These are phyloP conservation scores for Arion vulgaris DNA, from an alignment of 1,140 invertebrate species.

Conservation along the genomic window DNA sequence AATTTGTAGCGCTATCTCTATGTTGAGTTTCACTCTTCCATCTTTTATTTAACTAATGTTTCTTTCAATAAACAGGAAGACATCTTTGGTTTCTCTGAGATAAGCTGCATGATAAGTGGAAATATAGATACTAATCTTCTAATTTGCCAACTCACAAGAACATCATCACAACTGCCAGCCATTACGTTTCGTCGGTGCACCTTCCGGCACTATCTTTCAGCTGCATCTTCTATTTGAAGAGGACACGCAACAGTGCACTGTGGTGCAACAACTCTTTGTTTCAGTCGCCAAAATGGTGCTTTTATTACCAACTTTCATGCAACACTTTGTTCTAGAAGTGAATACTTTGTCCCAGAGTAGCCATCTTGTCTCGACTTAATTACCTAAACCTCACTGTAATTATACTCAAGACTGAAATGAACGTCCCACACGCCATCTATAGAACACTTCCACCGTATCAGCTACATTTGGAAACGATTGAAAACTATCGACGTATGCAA, in stretches of 20 bases:
- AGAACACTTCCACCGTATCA: neutral
- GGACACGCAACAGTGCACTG: neutral
- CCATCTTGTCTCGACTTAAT: neutral
- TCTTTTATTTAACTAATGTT: too few species aligned
- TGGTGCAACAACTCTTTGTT: neutral
- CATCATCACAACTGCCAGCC: neutral
- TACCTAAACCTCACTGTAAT: neutral
- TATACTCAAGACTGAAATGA: neutral
- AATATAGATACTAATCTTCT: neutral
- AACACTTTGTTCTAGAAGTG: neutral
- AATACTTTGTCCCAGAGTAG: neutral
- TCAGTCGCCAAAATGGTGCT: neutral
- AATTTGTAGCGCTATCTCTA: too few species aligned
- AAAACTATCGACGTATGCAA: neutral
- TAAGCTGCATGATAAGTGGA: too few species aligned
- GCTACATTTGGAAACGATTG: neutral
- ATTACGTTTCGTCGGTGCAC: neutral
- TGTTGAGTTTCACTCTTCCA: too few species aligned
- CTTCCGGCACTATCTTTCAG: neutral
- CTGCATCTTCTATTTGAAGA: neutral
- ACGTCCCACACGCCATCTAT: neutral
- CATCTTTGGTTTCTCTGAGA: too few species aligned
- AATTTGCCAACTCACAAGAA: neutral
- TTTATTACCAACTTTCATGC: constrained; percentile 1
- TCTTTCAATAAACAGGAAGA: neutral